These are phyloP conservation scores for Numida meleagris DNA, from an alignment of 2,113 vertebrate species.

Conservation along the genomic window DNA sequence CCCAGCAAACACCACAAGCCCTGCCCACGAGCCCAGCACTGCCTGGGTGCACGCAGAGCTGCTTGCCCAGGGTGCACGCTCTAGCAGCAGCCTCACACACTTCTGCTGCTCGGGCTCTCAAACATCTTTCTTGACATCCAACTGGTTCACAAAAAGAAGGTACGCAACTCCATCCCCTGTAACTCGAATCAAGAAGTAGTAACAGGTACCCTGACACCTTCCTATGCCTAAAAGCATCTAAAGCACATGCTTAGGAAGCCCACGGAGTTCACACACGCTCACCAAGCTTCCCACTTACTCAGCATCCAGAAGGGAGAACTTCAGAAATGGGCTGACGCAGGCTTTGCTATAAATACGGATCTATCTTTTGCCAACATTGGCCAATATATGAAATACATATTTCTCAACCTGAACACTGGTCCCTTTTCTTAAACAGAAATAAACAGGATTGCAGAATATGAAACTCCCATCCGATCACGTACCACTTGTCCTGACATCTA, in stretches of 20 bases:
- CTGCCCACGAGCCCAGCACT: not conserved
- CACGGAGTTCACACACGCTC: not conserved
- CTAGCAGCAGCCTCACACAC: accelerated
- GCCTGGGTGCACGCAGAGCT: not conserved
- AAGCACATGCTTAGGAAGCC: not conserved
- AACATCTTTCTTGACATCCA: accelerated
- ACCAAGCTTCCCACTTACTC: not conserved
- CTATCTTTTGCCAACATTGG: slow-evolving; percentile 23
- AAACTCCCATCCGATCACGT: not conserved
- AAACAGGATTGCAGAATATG: not conserved
- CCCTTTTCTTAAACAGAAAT: not conserved
- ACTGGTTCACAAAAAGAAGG: not conserved
- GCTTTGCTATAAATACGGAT: slow-evolving; percentile 41
- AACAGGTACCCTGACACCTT: not conserved
- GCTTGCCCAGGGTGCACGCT: accelerated
- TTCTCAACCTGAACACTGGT: not conserved
- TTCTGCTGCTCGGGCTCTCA: accelerated
- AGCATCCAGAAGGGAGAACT: not conserved
- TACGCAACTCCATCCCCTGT: not conserved
- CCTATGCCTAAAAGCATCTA: not conserved
- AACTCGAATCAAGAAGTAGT: not conserved
- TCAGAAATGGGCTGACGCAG: slow-evolving; percentile 48
- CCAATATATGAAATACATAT: not conserved
- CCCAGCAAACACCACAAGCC: accelerated
- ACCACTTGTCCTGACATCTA: not conserved